Evolutionary conservation across 2,113 vertebrate genomes (phyloP).

Genomic region (Epinephelus cyanopodus): DNA sequence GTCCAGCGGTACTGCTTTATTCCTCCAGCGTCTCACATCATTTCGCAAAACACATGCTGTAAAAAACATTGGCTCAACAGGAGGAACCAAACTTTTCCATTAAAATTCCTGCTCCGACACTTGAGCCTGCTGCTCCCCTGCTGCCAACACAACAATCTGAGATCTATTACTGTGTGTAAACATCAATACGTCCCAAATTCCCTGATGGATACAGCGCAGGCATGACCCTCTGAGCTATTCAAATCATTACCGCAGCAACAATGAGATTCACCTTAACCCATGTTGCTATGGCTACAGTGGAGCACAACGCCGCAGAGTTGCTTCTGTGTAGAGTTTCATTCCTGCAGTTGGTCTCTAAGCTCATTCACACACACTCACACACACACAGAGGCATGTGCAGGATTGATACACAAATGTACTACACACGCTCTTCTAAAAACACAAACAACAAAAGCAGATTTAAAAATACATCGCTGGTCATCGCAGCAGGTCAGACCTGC

Average conservation of each 20-base stretch:
- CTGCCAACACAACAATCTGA: background rate
- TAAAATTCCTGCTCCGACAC: slow-evolving; percentile 20
- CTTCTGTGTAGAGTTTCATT: slow-evolving; percentile 2
- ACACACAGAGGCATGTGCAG: no score
- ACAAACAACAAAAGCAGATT: background rate
- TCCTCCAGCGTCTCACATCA: background rate
- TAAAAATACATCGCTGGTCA: no score
- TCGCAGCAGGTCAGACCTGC: background rate
- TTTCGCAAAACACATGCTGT: background rate
- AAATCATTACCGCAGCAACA: slow-evolving; percentile 46
- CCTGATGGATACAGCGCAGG: slow-evolving; percentile 18
- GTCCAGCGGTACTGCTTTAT: background rate
- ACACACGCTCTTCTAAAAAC: background rate
- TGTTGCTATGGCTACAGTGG: slow-evolving; percentile 71
- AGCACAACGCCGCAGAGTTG: slow-evolving; percentile 3
- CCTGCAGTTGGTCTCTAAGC: background rate
- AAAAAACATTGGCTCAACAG: slow-evolving; percentile 7
- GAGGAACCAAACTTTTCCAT: slow-evolving; percentile 35
- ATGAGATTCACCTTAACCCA: slow-evolving; percentile 57
- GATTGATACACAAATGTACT: background rate
- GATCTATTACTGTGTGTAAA: slow-evolving; percentile 42
- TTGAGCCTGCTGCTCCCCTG: slow-evolving; percentile 17
- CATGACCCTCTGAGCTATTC: slow-evolving; percentile 54
- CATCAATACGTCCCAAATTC: slow-evolving; percentile 35
- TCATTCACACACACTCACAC: background rate